A percentile compares a stretch with the other conserved stretches of the same genome.
Evolutionary conservation across 2,888 invertebrate genomes (phyloP).

Genomic region (Hoplodrina blanda): DNA sequence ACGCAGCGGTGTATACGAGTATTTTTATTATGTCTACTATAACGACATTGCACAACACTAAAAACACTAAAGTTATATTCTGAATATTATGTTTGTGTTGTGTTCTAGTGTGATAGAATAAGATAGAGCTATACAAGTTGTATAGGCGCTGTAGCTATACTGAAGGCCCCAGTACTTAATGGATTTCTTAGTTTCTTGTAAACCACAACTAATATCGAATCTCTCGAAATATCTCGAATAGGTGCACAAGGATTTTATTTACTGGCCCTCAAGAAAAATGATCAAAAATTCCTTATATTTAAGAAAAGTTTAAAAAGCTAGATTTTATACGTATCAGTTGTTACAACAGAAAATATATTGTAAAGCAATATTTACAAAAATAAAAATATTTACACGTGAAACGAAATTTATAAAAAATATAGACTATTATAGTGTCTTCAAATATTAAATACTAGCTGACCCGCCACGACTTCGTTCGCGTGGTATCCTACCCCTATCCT

Average conservation of each 20-base stretch:
- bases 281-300: slow-evolving; percentile 19
- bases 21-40: not conserved
- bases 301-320: slow-evolving; percentile 24
- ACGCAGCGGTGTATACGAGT: not conserved
- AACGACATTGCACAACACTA: not conserved
- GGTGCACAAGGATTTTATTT: not conserved
- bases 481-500: too few relatives aligned
- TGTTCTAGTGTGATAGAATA: not conserved
- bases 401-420: not conserved
- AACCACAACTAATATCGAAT: not conserved
- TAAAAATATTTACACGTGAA: not conserved
- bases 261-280: not conserved
- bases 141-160: not conserved
- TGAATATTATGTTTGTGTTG: not conserved
- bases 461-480: too few relatives aligned
- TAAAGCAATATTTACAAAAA: not conserved
- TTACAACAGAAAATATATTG: not conserved
- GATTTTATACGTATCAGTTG: slow-evolving; percentile 21
- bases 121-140: not conserved
- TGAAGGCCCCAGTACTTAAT: not conserved
- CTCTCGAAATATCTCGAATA: not conserved
- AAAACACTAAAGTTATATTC: not conserved
- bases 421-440: slow-evolving; percentile 11
- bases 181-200: not conserved
- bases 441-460: too few relatives aligned